phyloP scores from a whole-genome alignment of 2,797 vertebrate species.

The Spatula versicolor region DNA sequence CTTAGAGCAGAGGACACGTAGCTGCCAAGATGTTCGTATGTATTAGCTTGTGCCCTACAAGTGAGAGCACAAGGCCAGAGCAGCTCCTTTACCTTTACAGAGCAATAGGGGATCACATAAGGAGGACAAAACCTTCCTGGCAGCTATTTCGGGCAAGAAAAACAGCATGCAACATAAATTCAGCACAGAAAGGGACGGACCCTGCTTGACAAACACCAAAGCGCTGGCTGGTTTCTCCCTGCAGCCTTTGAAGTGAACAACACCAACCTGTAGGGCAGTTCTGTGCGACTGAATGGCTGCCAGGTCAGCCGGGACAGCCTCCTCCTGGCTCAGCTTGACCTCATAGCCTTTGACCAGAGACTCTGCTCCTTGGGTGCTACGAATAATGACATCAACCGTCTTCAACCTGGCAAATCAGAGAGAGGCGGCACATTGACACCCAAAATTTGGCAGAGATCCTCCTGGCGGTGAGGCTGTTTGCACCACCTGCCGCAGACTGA shows the following conservation, averaged over 20 bases:
- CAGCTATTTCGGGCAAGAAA: fast-evolving
- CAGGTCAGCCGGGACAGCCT: slow-evolving; percentile 88
- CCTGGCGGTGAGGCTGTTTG: fast-evolving
- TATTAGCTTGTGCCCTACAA: neutral
- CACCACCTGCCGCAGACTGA: fast-evolving
- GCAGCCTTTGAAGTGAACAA: neutral
- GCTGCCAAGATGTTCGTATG: neutral
- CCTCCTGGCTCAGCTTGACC: slow-evolving; percentile 92
- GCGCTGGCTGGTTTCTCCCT: neutral
- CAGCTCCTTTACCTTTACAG: neutral
- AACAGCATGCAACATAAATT: fast-evolving
- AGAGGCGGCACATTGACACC: neutral
- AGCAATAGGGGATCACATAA: neutral
- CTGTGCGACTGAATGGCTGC: slow-evolving; percentile 83
- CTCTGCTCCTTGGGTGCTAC: slow-evolving; percentile 87
- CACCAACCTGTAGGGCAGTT: slow-evolving; percentile 81
- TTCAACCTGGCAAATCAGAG: slow-evolving; percentile 83
- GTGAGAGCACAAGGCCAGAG: neutral
- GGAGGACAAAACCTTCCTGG: neutral
- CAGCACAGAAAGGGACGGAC: neutral
- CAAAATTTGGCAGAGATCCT: fast-evolving
- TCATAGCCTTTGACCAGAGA: slow-evolving; percentile 90
- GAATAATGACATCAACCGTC: slow-evolving; percentile 88
- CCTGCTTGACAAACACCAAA: neutral
- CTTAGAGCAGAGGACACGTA: neutral